Evolutionary conservation across 2,888 invertebrate species (phyloP).

Genomic region (Limnephilus rhombicus): DNA sequence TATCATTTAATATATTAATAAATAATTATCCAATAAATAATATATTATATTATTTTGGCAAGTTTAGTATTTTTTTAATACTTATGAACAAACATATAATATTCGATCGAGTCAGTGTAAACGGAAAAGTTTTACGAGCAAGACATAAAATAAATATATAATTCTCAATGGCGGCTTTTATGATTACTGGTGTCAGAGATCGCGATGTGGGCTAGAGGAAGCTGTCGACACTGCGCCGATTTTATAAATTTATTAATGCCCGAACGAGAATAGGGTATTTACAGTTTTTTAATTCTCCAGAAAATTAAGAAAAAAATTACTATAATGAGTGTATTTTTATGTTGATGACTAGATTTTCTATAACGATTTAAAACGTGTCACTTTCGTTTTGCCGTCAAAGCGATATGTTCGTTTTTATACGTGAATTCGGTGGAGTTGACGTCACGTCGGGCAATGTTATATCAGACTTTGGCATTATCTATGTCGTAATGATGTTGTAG

Average conservation of each 20-base stretch:
- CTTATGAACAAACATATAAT: not conserved
- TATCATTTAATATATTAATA: too few relatives aligned
- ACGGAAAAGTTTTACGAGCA: not conserved
- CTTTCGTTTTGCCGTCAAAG: too few relatives aligned
- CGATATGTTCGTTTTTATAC: too few relatives aligned
- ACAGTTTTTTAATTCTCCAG: not conserved
- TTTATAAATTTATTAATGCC: not conserved
- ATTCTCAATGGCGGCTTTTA: not conserved
- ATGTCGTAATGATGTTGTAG: too few relatives aligned
- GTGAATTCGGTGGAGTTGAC: too few relatives aligned
- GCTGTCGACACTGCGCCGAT: constrained; percentile 2
- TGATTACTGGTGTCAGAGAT: constrained; percentile 10
- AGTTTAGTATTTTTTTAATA: not conserved
- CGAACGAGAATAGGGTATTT: not conserved
- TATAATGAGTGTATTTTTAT: too few relatives aligned
- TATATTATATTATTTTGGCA: not conserved
- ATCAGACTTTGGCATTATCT: too few relatives aligned
- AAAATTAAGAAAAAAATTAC: too few relatives aligned
- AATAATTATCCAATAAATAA: too few relatives aligned
- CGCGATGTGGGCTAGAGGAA: not conserved
- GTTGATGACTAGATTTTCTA: too few relatives aligned
- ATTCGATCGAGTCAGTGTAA: not conserved
- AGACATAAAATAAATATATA: not conserved
- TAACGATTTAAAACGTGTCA: too few relatives aligned
- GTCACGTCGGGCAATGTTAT: too few relatives aligned